These are phyloP conservation scores for Scylla paramamosain DNA, from an alignment of 1,140 invertebrate species.

Conservation along the genomic window DNA sequence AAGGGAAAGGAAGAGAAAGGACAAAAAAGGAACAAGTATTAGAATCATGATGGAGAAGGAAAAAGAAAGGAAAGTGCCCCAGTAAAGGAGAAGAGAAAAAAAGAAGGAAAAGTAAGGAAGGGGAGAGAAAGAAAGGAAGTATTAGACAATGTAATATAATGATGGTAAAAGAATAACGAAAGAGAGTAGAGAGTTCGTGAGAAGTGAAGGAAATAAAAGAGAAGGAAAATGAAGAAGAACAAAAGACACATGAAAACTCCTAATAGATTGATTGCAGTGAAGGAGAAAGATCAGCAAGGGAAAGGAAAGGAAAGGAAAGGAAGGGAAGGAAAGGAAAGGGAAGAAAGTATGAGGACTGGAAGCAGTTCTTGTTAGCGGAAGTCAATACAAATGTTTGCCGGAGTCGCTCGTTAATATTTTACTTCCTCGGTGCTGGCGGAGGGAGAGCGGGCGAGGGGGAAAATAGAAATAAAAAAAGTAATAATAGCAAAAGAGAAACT, in stretches of 20 bases:
- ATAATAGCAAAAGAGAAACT: slow-evolving; percentile 3
- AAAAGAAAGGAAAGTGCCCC: not conserved
- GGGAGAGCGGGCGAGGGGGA: not conserved
- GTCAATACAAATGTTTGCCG: not conserved
- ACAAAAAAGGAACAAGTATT: too few relatives aligned
- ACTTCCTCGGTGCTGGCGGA: not conserved
- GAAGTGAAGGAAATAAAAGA: too few relatives aligned
- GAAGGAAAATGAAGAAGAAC: too few relatives aligned
- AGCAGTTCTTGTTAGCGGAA: slow-evolving; percentile 22
- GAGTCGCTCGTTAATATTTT: slow-evolving; percentile 6
- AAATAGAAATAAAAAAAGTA: slow-evolving; percentile 10
- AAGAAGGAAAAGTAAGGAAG: not conserved
- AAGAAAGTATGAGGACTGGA: not conserved
- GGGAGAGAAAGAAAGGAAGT: not conserved
- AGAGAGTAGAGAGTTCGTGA: too few relatives aligned
- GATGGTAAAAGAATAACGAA: too few relatives aligned
- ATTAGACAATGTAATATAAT: too few relatives aligned
- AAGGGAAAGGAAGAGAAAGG: too few relatives aligned
- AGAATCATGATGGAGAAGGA: not conserved
- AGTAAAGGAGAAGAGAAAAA: not conserved
- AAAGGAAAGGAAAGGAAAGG: not conserved
- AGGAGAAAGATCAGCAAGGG: not conserved
- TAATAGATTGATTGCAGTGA: not conserved
- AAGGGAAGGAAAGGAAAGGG: not conserved
- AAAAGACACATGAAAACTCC: too few relatives aligned